Evolutionary conservation across 2,888 invertebrate genomes (phyloP), one percentile per base, ranked within the genome.

Genomic region (Catocala sponsa): DNA sequence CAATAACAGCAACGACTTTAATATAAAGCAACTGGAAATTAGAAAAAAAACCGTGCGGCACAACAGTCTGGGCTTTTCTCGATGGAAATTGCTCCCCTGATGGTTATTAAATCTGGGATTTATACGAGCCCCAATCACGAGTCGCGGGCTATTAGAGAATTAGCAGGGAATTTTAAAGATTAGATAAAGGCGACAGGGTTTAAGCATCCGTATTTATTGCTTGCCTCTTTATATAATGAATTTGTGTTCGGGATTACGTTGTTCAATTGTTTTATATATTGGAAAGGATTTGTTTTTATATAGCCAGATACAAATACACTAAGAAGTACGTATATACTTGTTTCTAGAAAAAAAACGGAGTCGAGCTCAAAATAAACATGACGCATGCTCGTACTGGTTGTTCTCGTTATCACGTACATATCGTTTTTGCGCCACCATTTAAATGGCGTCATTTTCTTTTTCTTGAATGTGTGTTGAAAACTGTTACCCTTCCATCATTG

Each of bases 61-160:
- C 69, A 68, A 66, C 72, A 71, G 65, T 65, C 67, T 62, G 56
- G 58, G 60, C 67, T 76, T 72, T 74, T 73, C 75, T 66, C 72
- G 68, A 59, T 63, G 59, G 59, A 72, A 85, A 85, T 79, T 65
- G 79, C 61, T 80, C 84, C 80, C 85, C 72, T 70, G 83, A 84
- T 82, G 76, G 79, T 81, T 83, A 86, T 87, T 86, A 83, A 84
- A 82, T 79, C 79, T 74, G 62, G 72, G 79, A 83, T 85, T 83
- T 83, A 81, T 81, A 62, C 65, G 67, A 68, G 13, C 65, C 68
- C 69, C 61, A 74, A 82, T 85, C 74, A 77, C 68, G 68, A 76
- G 74, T 79, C 80, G 70, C 59, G 72, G 74, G 59, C 79, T 81
- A 78, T 80, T 78, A 76, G 72, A 72, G 78, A 79, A 81, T 83